phyloP scores from a whole-genome alignment of 2,888 invertebrate genomes.

The Trisateles emortualis region DNA sequence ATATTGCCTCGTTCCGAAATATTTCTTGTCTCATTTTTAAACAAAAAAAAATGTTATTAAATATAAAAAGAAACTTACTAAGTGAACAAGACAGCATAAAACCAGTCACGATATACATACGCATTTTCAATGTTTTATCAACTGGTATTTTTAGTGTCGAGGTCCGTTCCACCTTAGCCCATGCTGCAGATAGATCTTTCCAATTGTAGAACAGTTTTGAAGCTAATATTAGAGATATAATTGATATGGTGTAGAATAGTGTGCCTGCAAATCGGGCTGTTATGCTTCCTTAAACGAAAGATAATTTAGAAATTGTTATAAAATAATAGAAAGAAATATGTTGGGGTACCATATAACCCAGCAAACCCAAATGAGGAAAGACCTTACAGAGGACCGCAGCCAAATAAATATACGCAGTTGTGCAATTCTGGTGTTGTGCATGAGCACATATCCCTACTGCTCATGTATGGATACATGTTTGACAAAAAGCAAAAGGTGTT shows the following conservation, averaged over 20 bases:
- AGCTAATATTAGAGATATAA: slow-evolving; percentile 59
- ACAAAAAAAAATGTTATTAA: no score
- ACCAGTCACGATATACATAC: slow-evolving; percentile 49
- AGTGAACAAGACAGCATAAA: slow-evolving; percentile 50
- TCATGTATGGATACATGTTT: no score
- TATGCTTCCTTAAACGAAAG: slow-evolving; percentile 57
- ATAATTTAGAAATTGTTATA: neutral
- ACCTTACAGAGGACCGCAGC: neutral
- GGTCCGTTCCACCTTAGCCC: slow-evolving; percentile 59
- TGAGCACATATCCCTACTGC: no score
- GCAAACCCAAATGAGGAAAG: neutral
- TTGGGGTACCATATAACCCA: no score
- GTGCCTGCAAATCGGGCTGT: slow-evolving; percentile 70
- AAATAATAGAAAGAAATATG: no score
- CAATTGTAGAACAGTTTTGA: slow-evolving; percentile 60
- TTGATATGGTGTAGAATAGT: slow-evolving; percentile 68
- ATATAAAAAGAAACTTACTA: slow-evolving; percentile 48
- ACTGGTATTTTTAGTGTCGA: slow-evolving; percentile 50
- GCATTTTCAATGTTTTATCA: slow-evolving; percentile 54
- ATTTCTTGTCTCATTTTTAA: no score
- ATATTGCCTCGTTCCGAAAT: no score
- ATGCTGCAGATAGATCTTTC: slow-evolving; percentile 51
- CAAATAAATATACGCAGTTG: neutral
- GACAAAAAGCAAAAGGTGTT: no score
- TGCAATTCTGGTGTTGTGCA: no score